A percentile compares a stretch with the other conserved stretches of the same genome.
Conservation (phyloP, 2,113 vertebrate species). For the Oreotragus oreotragus region DNA sequence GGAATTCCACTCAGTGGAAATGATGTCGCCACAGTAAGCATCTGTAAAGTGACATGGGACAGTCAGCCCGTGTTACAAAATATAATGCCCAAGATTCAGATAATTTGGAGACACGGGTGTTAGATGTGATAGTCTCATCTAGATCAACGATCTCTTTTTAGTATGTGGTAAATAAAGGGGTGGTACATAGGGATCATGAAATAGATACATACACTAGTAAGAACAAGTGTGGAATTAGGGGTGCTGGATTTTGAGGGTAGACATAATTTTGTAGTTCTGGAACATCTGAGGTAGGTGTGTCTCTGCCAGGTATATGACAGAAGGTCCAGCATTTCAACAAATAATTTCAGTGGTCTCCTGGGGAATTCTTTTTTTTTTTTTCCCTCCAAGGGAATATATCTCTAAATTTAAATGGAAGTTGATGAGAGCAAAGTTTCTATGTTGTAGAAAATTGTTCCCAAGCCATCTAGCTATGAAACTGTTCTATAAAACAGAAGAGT, state of each 20-base stretch:
- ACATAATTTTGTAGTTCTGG: not conserved
- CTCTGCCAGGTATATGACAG: not conserved
- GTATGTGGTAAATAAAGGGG: not conserved
- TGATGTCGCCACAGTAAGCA: not conserved
- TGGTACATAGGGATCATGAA: not conserved
- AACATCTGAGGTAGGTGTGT: not conserved
- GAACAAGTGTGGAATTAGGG: not conserved
- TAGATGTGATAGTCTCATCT: not conserved
- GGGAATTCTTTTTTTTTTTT: not conserved
- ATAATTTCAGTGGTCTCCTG: not conserved
- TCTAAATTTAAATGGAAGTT: not conserved
- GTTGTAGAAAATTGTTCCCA: not conserved
- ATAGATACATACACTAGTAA: too few species aligned
- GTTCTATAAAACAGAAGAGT: not conserved
- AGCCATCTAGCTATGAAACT: not conserved
- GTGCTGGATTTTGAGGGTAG: not conserved
- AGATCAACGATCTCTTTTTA: not conserved
- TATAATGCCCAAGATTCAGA: not conserved
- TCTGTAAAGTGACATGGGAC: not conserved
- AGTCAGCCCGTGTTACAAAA: not conserved
- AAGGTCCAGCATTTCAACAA: not conserved
- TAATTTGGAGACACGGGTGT: not conserved
- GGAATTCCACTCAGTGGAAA: not conserved
- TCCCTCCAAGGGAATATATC: not conserved
- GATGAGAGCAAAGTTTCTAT: not conserved